phyloP scores from a whole-genome alignment of 2,113 vertebrate species.

The Stictonetta naevosa region DNA sequence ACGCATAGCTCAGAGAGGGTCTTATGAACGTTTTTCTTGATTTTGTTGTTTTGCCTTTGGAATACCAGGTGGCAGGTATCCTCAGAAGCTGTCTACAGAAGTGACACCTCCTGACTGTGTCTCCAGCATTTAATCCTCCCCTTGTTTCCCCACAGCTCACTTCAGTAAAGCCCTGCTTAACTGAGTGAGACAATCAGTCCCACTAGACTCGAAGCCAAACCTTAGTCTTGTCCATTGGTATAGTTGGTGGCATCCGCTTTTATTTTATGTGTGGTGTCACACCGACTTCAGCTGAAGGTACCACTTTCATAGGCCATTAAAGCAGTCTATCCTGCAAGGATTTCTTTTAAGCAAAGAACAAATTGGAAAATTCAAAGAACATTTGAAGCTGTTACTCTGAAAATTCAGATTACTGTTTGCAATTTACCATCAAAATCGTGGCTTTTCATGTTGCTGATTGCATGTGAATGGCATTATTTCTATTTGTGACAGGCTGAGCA shows the following conservation, averaged over 20 bases:
- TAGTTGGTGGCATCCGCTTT: neutral
- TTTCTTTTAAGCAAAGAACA: neutral
- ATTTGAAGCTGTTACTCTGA: neutral
- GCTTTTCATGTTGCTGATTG: neutral
- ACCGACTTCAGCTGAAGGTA: neutral
- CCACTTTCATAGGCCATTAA: neutral
- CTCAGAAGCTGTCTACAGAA: neutral
- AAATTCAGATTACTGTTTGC: neutral
- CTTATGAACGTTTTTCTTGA: neutral
- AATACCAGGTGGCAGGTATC: neutral
- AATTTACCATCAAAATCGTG: neutral
- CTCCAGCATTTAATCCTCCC: neutral
- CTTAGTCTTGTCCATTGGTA: neutral
- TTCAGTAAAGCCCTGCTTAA: neutral
- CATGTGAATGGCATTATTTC: neutral
- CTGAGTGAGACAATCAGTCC: neutral
- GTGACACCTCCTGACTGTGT: neutral
- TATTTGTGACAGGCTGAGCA: neutral
- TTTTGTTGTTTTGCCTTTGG: neutral
- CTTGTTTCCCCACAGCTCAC: neutral
- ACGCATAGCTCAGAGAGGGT: conserved; percentile 20
- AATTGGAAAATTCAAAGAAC: neutral
- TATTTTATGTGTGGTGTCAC: neutral
- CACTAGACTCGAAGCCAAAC: neutral
- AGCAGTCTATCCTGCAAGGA: neutral